phyloP scores from a whole-genome alignment of 1,140 invertebrate species.

The Drosophila subobscura region DNA sequence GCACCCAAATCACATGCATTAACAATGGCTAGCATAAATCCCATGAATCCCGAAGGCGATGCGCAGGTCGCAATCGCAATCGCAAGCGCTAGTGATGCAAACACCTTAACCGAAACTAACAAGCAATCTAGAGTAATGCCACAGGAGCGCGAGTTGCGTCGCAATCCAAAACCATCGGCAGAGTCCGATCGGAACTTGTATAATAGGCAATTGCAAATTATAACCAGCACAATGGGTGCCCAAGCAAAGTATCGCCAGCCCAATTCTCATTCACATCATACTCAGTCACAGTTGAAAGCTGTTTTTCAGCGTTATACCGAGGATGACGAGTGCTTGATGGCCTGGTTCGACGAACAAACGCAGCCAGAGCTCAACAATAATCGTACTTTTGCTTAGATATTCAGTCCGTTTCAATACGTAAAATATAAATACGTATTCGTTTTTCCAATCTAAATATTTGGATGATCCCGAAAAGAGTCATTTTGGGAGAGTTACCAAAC shows the following conservation, averaged over 20 bases:
- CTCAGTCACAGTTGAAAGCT: slow-evolving; percentile 31
- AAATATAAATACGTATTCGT: slow-evolving; percentile 26
- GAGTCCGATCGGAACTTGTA: slow-evolving; percentile 70
- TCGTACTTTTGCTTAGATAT: slow-evolving; percentile 38
- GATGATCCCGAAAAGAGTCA: too few species aligned
- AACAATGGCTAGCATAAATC: slow-evolving; percentile 13
- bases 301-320: slow-evolving; percentile 66
- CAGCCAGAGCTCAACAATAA: slow-evolving; percentile 58
- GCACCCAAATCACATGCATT: slow-evolving; percentile 64
- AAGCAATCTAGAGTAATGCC: slow-evolving; percentile 35
- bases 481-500: background rate
- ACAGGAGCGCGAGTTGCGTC: slow-evolving; percentile 50
- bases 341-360: slow-evolving; percentile 26
- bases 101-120: slow-evolving; percentile 29
- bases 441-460: too few species aligned
- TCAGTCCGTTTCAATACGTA: background rate
- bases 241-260: slow-evolving; percentile 29
- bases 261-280: slow-evolving; percentile 4
- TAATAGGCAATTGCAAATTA: slow-evolving; percentile 80
- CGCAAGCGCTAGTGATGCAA: slow-evolving; percentile 5
- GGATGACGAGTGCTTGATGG: slow-evolving; percentile 54
- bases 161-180: slow-evolving; percentile 59
- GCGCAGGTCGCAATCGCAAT: background rate
- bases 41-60: too few species aligned
- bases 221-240: slow-evolving; percentile 65